Evolutionary conservation across 2,888 invertebrate genomes (phyloP).

Genomic region (Drosophila borborema): DNA sequence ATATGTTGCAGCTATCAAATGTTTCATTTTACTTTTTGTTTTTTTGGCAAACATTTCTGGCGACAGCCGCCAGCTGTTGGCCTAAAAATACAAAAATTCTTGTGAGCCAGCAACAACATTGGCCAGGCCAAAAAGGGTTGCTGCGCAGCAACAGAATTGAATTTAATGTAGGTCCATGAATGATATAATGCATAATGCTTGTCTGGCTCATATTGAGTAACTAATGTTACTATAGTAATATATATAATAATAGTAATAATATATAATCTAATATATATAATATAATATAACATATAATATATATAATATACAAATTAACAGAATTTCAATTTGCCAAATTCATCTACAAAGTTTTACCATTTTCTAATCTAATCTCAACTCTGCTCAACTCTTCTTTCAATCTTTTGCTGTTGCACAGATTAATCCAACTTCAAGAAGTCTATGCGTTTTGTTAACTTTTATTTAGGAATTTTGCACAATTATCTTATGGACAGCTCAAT

Average conservation of each 20-base stretch:
- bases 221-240: not conserved
- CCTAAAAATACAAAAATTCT: slow-evolving; percentile 22
- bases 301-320: no score
- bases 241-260: no score
- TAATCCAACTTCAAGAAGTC: no score
- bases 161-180: not conserved
- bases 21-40: slow-evolving; percentile 4
- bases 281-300: no score
- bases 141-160: no score
- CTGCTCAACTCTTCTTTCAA: no score
- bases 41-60: slow-evolving; percentile 38
- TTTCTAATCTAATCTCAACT: not conserved
- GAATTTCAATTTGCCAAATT: no score
- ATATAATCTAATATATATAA: no score
- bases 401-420: no score
- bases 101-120: not conserved
- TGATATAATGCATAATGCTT: not conserved
- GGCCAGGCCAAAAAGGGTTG: slow-evolving; percentile 4
- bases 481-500: not conserved
- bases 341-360: no score
- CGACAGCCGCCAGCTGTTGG: slow-evolving; percentile 39
- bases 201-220: not conserved
- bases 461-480: not conserved
- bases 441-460: not conserved
- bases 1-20: slow-evolving; percentile 25